Evolutionary conservation across 2,888 invertebrate genomes (phyloP), one percentile per base, ranked within the genome.

Genomic region (Leptinotarsa tumamoca): DNA sequence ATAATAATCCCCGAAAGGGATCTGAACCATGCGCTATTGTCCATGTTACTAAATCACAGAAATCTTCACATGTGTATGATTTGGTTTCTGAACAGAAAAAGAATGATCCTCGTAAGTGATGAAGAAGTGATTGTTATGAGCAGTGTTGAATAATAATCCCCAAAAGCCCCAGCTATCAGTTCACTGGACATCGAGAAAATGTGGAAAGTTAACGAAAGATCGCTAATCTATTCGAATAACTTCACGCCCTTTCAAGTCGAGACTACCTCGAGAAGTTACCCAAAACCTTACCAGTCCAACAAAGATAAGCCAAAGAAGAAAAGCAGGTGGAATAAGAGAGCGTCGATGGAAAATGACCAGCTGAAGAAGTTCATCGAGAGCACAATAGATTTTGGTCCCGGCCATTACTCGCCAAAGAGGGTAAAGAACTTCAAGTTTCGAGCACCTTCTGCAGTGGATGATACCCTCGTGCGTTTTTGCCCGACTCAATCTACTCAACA

Each of bases 361-460:
- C 84, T 93, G n/a, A 92, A 93, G 85, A 89, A 90, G 76, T 89
- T 91, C 73, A 89, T 94, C 17, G 93, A 94, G 86, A 89, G 91
- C 76, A 92, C 92, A 81, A 89, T 95, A 72, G 90, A 90, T 13
- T 90, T 94, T 71, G 89, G 90, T 43, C 91, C 92, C 74, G 89
- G 90, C 71, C 90, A 92, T 85, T 94, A 94, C 86, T 93, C 93
- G 1, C 88, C 91, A 54, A 91, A 94, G 43, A 92, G 91, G 86
- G 88, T 89, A 83, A 83, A 86, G 83, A 78, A 83, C 23, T 77
- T 56, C 18, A 83, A 77, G 74, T 81, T 78, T 68, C 80, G 79
- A 52, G 23, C 23, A 4, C 23, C 23, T 23, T 23, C 23, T 23
- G 23, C 23, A 23, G 73, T 15, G 14, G 2, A 13, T 15, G 51